Conservation (phyloP, 2,888 invertebrate species). For the Hypselothyrea guttata region DNA sequence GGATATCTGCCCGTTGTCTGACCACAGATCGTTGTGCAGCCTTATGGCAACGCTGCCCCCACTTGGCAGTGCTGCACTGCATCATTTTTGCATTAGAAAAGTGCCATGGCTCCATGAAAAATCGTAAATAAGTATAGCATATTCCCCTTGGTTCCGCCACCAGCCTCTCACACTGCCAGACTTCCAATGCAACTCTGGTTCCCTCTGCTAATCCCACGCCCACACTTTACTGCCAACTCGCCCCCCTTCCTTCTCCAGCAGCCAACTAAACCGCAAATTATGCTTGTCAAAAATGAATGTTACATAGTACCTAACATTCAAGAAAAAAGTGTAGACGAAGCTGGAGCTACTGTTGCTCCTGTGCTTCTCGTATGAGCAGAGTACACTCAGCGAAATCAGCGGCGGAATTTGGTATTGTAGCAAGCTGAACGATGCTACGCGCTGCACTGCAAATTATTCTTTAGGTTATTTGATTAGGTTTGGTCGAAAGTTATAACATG, state of each 20-base stretch:
- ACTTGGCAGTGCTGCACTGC: slow-evolving; percentile 55
- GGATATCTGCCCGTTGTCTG: slow-evolving; percentile 44
- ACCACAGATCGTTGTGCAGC: slow-evolving; percentile 47
- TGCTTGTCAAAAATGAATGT: slow-evolving; percentile 76
- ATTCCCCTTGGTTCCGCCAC: slow-evolving; percentile 11
- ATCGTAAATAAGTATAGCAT: slow-evolving; percentile 60
- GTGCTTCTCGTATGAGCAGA: neutral
- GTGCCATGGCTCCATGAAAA: slow-evolving; percentile 61
- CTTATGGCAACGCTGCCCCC: slow-evolving; percentile 8
- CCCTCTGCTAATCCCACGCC: neutral
- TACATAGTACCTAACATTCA: slow-evolving; percentile 66
- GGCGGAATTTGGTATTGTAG: too few relatives aligned
- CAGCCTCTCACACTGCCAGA: neutral
- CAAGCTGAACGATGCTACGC: too few relatives aligned
- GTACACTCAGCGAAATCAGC: too few relatives aligned
- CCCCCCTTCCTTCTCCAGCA: too few relatives aligned
- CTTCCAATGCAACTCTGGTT: too few relatives aligned
- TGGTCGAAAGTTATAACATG: too few relatives aligned
- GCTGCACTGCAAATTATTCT: too few relatives aligned
- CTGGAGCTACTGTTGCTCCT: slow-evolving; percentile 12
- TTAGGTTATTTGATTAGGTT: too few relatives aligned
- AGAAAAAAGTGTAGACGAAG: slow-evolving; percentile 37
- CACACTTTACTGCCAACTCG: neutral
- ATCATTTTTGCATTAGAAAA: slow-evolving; percentile 76
- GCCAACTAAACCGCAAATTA: slow-evolving; percentile 70